phyloP scores from a whole-genome alignment of 2,888 invertebrate species.

The Zonitis immaculata region DNA sequence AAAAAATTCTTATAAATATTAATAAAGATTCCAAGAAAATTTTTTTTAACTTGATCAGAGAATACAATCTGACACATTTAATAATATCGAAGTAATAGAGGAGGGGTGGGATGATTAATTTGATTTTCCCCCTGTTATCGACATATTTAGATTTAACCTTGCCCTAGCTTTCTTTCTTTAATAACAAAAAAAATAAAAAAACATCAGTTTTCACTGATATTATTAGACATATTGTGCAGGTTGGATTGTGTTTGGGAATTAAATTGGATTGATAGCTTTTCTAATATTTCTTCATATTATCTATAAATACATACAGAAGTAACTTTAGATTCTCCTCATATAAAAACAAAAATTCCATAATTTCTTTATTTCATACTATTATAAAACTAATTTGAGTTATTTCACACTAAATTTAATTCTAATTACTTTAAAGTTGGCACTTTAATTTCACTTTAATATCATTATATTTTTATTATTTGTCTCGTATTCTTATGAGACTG shows the following conservation, averaged over 20 bases:
- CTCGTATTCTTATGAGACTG: neutral
- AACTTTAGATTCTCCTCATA: no score
- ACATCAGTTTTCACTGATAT: constrained; percentile 12
- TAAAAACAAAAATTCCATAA: no score
- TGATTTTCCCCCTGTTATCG: constrained; percentile 12
- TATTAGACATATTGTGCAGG: neutral
- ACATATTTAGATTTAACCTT: constrained; percentile 12
- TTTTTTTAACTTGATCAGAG: constrained; percentile 6
- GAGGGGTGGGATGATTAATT: constrained; percentile 12
- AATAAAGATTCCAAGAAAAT: no score
- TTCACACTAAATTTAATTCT: no score
- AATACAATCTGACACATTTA: neutral
- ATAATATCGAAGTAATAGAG: neutral
- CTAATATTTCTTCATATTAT: constrained; percentile 7
- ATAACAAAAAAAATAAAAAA: constrained; percentile 12
- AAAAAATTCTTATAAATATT: no score
- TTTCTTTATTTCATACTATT: no score
- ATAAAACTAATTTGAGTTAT: no score
- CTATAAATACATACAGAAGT: no score
- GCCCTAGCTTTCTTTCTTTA: constrained; percentile 2
- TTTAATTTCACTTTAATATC: neutral
- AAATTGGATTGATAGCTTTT: constrained; percentile 15
- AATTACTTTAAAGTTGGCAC: neutral
- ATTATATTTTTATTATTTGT: neutral
- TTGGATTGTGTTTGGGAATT: constrained; percentile 6